These are phyloP conservation scores for Bucco capensis DNA, from an alignment of 2,113 vertebrate genomes.

Conservation along the genomic window DNA sequence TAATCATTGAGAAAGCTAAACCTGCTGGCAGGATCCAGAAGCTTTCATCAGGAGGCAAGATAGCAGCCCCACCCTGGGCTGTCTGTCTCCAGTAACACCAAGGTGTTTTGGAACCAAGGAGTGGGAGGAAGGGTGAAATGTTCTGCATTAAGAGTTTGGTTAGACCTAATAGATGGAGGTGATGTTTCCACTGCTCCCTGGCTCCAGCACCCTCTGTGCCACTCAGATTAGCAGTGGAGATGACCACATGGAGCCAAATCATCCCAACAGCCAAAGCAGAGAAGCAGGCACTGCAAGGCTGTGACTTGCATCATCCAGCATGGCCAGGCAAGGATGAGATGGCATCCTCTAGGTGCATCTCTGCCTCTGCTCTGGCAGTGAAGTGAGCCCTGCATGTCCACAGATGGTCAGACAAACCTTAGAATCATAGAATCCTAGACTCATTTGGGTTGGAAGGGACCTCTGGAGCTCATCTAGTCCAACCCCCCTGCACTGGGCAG, in stretches of 20 bases:
- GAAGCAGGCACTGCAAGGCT: not conserved
- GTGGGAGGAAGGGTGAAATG: not conserved
- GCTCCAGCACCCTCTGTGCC: not conserved
- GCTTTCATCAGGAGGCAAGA: not conserved
- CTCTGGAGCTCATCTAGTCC: too few species aligned
- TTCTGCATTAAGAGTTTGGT: not conserved
- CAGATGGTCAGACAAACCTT: not conserved
- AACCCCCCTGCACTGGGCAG: too few species aligned
- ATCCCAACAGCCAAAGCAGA: not conserved
- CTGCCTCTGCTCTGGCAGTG: not conserved
- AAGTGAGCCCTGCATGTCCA: not conserved
- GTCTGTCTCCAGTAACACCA: not conserved
- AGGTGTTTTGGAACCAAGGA: not conserved
- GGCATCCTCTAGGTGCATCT: not conserved
- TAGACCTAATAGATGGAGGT: not conserved
- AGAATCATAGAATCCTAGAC: too few species aligned
- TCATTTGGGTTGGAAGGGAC: too few species aligned
- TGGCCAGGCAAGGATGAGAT: rapidly evolving
- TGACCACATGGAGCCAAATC: not conserved
- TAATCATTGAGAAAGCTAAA: constrained; percentile 33
- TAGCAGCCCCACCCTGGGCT: not conserved
- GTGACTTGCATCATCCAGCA: not conserved
- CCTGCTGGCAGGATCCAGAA: not conserved
- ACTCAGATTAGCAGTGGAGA: rapidly evolving
- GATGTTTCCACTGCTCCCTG: not conserved